A percentile compares a stretch with the other conserved stretches of the same genome.
Evolutionary conservation across 2,888 invertebrate species (phyloP).

Genomic region (Neuroscelio doddi): DNA sequence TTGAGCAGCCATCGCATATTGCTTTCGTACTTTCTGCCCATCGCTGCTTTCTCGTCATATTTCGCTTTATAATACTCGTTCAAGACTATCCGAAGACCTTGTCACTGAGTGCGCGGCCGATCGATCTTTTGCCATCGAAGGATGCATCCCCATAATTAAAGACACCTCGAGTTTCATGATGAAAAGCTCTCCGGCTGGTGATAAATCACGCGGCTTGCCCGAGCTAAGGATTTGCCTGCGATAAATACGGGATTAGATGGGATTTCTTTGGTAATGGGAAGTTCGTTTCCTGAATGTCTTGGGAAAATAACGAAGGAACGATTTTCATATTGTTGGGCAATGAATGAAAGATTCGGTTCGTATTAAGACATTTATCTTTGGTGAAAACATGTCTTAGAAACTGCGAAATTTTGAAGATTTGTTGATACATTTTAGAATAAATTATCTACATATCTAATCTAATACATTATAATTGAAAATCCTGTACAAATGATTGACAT

Average conservation of each 20-base stretch:
- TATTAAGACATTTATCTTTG: too few species aligned
- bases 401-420: too few species aligned
- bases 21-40: conserved; percentile 35
- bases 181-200: conserved; percentile 37
- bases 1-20: conserved; percentile 61
- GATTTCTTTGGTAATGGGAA: conserved; percentile 37
- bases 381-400: too few species aligned
- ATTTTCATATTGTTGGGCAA: conserved; percentile 3
- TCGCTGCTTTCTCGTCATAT: conserved; percentile 36
- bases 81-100: conserved; percentile 42
- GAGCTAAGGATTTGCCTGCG: conserved; percentile 37
- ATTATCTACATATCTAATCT: too few species aligned
- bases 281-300: conserved; percentile 29
- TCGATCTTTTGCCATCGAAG: conserved; percentile 50
- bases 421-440: too few species aligned
- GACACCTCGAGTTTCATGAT: conserved; percentile 40
- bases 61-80: conserved; percentile 45
- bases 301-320: conserved; percentile 6
- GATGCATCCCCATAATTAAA: conserved; percentile 41
- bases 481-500: too few species aligned
- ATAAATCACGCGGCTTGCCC: conserved; percentile 39
- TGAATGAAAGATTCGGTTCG: too few species aligned
- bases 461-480: too few species aligned
- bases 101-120: conserved; percentile 46
- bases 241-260: conserved; percentile 41